phyloP scores from a whole-genome alignment of 2,113 vertebrate genomes.

The Cavia aperea region DNA sequence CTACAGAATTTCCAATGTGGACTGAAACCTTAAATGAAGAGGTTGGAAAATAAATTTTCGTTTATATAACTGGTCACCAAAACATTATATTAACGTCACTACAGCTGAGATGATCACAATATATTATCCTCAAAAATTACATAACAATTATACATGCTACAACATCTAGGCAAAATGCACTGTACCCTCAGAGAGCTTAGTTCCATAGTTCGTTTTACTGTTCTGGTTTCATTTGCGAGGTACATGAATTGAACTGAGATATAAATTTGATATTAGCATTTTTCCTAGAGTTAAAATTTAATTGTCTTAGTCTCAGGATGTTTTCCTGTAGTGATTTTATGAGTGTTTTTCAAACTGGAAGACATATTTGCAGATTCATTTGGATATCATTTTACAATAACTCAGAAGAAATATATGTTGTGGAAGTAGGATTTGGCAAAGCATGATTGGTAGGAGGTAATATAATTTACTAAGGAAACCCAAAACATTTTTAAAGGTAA shows the following conservation, averaged over 20 bases:
- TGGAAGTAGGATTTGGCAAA: not conserved
- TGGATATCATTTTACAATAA: not conserved
- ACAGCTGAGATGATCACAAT: not conserved
- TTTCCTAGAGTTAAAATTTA: not conserved
- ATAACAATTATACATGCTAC: not conserved
- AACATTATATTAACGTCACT: not conserved
- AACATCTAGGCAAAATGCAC: not conserved
- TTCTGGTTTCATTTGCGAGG: not conserved
- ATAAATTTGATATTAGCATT: not conserved
- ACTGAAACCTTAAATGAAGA: constrained; percentile 10
- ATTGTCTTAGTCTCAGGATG: not conserved
- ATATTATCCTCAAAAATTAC: not conserved
- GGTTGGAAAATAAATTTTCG: not conserved
- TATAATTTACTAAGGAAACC: not conserved
- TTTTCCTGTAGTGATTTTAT: not conserved
- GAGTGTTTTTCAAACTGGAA: not conserved
- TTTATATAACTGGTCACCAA: not conserved
- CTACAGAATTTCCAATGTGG: not conserved
- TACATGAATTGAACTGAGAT: not conserved
- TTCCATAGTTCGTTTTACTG: not conserved
- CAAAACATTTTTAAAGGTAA: not conserved
- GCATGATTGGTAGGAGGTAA: not conserved
- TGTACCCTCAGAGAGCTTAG: not conserved
- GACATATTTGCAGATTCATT: not conserved
- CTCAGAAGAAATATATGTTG: not conserved